phyloP scores from a whole-genome alignment of 1,140 invertebrate species.

The Panonychus citri region DNA sequence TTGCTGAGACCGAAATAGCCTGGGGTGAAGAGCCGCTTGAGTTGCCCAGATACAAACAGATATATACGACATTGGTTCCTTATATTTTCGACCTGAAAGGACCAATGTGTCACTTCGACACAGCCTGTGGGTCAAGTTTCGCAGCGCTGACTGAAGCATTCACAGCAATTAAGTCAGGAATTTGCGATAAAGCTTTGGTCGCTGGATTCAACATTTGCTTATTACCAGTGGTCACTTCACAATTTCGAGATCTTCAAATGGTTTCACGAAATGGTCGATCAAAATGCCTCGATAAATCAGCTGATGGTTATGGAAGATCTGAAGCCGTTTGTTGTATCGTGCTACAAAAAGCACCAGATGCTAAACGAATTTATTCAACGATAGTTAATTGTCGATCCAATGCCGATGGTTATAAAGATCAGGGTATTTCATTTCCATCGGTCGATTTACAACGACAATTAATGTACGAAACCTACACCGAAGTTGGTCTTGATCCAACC shows the following conservation, averaged over 20 bases:
- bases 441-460: slow-evolving; percentile 17
- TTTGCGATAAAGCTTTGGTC: slow-evolving; percentile 23
- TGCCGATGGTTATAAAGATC: slow-evolving; percentile 62
- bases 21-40: not conserved
- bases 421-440: slow-evolving; percentile 40
- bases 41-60: slow-evolving; percentile 64
- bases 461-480: slow-evolving; percentile 47
- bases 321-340: slow-evolving; percentile 39
- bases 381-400: slow-evolving; percentile 55
- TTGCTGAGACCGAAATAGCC: slow-evolving; percentile 4
- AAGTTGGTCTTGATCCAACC: slow-evolving; percentile 50
- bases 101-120: slow-evolving; percentile 76
- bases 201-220: slow-evolving; percentile 27
- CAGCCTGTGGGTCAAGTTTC: slow-evolving; percentile 50
- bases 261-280: not conserved
- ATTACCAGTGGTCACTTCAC: slow-evolving; percentile 22
- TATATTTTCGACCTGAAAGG: slow-evolving; percentile 65
- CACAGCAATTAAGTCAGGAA: slow-evolving; percentile 3
- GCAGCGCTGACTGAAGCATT: not conserved
- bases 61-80: slow-evolving; percentile 86
- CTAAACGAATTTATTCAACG: slow-evolving; percentile 27
- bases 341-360: slow-evolving; percentile 19
- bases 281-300: not conserved
- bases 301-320: slow-evolving; percentile 22
- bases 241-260: slow-evolving; percentile 12